These are phyloP conservation scores for Platalea minor DNA, from an alignment of 2,797 vertebrate genomes.

Conservation along the genomic window DNA sequence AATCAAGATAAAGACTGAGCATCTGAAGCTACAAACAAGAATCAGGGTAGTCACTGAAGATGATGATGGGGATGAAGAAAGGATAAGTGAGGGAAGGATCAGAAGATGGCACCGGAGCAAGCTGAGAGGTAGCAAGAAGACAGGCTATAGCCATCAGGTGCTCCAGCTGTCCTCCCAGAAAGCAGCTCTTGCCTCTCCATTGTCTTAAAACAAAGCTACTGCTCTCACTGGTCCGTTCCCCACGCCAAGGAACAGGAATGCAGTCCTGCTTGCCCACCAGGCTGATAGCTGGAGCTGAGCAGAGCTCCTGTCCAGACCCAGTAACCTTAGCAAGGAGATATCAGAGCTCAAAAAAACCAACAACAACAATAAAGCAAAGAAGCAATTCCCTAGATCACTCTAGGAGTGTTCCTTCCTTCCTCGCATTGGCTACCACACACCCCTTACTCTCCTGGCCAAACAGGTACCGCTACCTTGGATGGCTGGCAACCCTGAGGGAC, in stretches of 20 bases:
- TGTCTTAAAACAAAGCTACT: not conserved
- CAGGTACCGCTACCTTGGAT: rapidly evolving
- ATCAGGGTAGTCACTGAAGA: not conserved
- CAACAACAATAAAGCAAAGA: not conserved
- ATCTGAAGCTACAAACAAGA: not conserved
- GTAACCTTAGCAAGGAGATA: not conserved
- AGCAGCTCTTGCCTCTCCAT: not conserved
- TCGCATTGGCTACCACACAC: rapidly evolving
- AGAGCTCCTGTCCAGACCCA: not conserved
- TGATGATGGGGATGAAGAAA: not conserved
- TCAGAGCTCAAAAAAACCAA: not conserved
- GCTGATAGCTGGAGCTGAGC: not conserved
- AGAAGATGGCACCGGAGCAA: not conserved
- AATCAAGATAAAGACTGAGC: not conserved
- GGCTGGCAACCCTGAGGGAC: not conserved
- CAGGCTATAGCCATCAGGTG: not conserved
- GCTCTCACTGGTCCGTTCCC: not conserved
- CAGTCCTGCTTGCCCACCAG: not conserved
- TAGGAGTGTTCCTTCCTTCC: not conserved
- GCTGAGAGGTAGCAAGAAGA: not conserved
- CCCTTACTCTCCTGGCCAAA: not conserved
- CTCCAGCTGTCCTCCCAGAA: not conserved
- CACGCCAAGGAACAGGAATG: not conserved
- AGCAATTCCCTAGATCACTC: too few species aligned
- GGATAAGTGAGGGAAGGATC: not conserved